These are phyloP conservation scores for Aphidius colemani DNA, from an alignment of 2,888 invertebrate genomes.

Conservation along the genomic window DNA sequence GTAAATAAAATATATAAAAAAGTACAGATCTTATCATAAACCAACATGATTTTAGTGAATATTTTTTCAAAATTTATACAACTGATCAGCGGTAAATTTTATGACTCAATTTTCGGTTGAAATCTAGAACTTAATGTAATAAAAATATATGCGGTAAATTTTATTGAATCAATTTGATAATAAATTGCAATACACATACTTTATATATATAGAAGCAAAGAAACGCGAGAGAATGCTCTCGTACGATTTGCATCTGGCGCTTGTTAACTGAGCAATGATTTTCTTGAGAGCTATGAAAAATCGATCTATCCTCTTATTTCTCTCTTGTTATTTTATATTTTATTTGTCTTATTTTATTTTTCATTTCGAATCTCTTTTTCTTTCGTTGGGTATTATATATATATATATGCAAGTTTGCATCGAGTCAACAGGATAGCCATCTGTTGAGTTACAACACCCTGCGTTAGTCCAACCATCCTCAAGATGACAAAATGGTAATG, in stretches of 20 bases:
- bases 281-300: slow-evolving; percentile 48
- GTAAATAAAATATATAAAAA: too few species aligned
- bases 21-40: too few species aligned
- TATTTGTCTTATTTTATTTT: slow-evolving; percentile 15
- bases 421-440: slow-evolving; percentile 42
- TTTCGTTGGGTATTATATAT: slow-evolving; percentile 14
- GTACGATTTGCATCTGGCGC: slow-evolving; percentile 54
- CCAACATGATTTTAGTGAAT: too few species aligned
- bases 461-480: slow-evolving; percentile 12
- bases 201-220: slow-evolving; percentile 2
- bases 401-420: background rate
- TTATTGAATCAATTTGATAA: too few species aligned
- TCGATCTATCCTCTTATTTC: slow-evolving; percentile 48
- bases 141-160: too few species aligned
- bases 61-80: too few species aligned
- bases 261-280: slow-evolving; percentile 44
- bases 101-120: too few species aligned
- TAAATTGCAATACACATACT: too few species aligned
- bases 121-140: too few species aligned
- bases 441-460: slow-evolving; percentile 49
- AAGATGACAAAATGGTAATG: slow-evolving; percentile 20
- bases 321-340: background rate
- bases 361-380: slow-evolving; percentile 7
- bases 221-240: slow-evolving; percentile 34
- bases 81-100: too few species aligned